phyloP scores from a whole-genome alignment of 2,888 invertebrate species.

The Pedicia rivosa region DNA sequence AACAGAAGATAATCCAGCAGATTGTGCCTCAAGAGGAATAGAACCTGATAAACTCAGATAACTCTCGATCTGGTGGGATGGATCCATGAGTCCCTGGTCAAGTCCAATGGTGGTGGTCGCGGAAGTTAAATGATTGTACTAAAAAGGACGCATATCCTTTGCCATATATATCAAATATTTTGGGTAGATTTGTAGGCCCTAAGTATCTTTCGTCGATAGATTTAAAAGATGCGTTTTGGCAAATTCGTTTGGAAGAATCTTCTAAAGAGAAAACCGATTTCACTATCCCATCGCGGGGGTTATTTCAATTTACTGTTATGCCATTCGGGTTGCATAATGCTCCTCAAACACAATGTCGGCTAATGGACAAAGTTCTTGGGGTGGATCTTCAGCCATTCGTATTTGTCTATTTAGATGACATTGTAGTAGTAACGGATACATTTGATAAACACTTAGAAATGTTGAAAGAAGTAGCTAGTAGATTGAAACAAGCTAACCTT shows the following conservation, averaged over 20 bases:
- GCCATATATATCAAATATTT: constrained; percentile 9
- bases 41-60: no score
- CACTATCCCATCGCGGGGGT: constrained; percentile 10
- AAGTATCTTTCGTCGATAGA: constrained; percentile 13
- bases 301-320: constrained; percentile 15
- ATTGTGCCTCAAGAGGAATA: no score
- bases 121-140: constrained; percentile 14
- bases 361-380: constrained; percentile 16
- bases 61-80: no score
- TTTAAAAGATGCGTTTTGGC: constrained; percentile 18
- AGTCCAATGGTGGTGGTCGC: no score
- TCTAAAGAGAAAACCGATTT: constrained; percentile 12
- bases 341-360: constrained; percentile 17
- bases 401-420: constrained; percentile 2
- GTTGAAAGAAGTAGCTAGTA: no score
- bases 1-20: no score
- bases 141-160: constrained; percentile 12
- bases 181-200: constrained; percentile 11
- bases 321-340: constrained; percentile 19
- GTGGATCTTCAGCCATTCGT: constrained; percentile 15
- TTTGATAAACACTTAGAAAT: no score
- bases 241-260: constrained; percentile 12
- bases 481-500: no score
- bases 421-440: neutral
- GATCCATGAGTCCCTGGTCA: no score